Evolutionary conservation across 2,888 invertebrate genomes (phyloP).

Genomic region (Gasteruption jaculator): DNA sequence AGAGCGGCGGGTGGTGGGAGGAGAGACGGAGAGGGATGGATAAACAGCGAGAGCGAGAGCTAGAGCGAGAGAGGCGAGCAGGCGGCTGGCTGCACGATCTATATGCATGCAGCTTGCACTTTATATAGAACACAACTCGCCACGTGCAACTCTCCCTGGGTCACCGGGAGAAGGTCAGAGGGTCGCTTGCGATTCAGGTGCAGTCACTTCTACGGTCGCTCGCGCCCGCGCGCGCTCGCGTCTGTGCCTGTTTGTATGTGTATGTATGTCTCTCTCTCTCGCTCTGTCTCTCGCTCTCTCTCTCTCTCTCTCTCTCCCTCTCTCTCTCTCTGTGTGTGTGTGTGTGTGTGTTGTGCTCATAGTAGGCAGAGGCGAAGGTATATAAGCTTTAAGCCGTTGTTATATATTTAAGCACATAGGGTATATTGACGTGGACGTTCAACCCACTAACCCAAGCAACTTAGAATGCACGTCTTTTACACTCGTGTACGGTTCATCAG

Average conservation of each 20-base stretch:
- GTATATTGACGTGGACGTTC: too few relatives aligned
- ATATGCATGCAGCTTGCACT: conserved; percentile 39
- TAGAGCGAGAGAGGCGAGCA: conserved; percentile 11
- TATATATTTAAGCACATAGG: too few relatives aligned
- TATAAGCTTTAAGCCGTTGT: too few relatives aligned
- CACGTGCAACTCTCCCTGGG: conserved; percentile 35
- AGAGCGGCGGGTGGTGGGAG: not conserved
- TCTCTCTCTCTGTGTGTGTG: conserved; percentile 2
- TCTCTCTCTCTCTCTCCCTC: not conserved
- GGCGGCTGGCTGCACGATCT: too few relatives aligned
- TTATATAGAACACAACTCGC: conserved; percentile 31
- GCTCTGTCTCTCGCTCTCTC: not conserved
- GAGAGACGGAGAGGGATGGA: not conserved
- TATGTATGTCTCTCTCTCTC: not conserved
- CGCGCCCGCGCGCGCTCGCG: conserved; percentile 22
- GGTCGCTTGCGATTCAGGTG: conserved; percentile 30
- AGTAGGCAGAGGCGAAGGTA: too few relatives aligned
- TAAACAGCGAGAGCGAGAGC: conserved; percentile 18
- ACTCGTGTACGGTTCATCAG: too few relatives aligned
- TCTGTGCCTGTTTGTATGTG: too few relatives aligned
- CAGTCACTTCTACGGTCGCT: conserved; percentile 14
- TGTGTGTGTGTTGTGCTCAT: too few relatives aligned
- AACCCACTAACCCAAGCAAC: too few relatives aligned
- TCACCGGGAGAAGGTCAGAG: conserved; percentile 36
- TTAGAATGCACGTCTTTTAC: too few relatives aligned